phyloP scores from a whole-genome alignment of 2,797 vertebrate genomes.

The Taeniopygia guttata region DNA sequence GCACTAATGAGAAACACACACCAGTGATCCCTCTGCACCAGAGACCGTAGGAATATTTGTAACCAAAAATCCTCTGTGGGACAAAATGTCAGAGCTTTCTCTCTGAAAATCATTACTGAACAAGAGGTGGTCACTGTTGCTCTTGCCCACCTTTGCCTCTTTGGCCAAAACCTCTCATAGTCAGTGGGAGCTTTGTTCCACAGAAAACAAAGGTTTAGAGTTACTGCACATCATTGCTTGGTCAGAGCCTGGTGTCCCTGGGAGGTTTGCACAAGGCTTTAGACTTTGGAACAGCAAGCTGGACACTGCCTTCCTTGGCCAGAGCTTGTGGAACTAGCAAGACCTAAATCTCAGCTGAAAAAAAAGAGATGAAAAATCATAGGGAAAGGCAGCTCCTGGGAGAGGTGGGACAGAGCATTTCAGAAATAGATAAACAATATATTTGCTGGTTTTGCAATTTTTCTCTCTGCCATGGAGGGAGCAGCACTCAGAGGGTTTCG shows the following conservation, averaged over 20 bases:
- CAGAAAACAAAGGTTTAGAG: neutral
- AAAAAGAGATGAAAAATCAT: neutral
- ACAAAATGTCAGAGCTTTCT: neutral
- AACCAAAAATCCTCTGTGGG: neutral
- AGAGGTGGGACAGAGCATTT: neutral
- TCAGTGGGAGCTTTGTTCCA: neutral
- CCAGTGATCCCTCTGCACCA: neutral
- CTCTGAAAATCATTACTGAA: neutral
- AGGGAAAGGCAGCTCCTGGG: neutral
- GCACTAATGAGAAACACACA: neutral
- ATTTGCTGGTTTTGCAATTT: slow-evolving; percentile 48
- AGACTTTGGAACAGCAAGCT: neutral
- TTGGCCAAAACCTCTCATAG: neutral
- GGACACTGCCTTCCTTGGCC: neutral
- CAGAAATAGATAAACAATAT: neutral
- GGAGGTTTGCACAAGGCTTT: neutral
- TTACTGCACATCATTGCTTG: neutral
- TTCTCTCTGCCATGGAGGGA: neutral
- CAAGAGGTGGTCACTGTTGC: neutral
- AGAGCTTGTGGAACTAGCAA: neutral
- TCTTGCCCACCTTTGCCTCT: neutral
- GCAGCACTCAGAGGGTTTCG: slow-evolving; percentile 28
- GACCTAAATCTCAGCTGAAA: neutral
- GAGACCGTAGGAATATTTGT: neutral
- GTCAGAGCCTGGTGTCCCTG: neutral